A percentile compares a stretch with the other conserved stretches of the same genome.
These are phyloP conservation scores for Aplochiton taeniatus DNA, from an alignment of 2,797 vertebrate species.

Conservation along the genomic window DNA sequence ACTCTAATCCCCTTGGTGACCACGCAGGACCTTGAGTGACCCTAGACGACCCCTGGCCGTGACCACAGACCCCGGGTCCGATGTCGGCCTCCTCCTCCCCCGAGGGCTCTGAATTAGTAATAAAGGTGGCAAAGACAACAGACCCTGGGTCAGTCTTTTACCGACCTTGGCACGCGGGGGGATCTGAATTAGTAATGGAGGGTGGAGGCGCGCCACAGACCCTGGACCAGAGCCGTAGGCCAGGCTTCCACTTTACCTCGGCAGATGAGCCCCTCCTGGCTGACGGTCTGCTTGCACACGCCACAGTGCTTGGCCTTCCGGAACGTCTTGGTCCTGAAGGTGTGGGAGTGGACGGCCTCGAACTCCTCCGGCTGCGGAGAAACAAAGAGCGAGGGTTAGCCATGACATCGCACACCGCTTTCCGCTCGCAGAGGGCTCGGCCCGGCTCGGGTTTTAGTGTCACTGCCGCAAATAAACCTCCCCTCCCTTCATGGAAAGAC, in stretches of 20 bases:
- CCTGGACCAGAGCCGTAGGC: constrained; percentile 15
- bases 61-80: not conserved
- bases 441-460: too few relatives aligned
- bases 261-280: constrained; percentile 90
- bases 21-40: not conserved
- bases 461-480: not conserved
- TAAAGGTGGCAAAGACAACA: not conserved
- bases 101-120: not conserved
- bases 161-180: not conserved
- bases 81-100: too few relatives aligned
- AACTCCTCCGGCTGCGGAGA: constrained; percentile 88
- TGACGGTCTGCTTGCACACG: constrained; percentile 89
- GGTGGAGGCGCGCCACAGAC: not conserved
- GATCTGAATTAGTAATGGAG: not conserved
- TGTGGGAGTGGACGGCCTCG: constrained; percentile 86
- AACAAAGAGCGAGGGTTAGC: constrained; percentile 15
- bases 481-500: not conserved
- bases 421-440: too few relatives aligned
- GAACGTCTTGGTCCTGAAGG: constrained; percentile 92
- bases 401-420: too few relatives aligned
- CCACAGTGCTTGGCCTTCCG: constrained; percentile 92
- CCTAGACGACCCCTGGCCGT: not conserved
- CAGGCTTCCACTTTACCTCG: constrained; percentile 79
- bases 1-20: not conserved
- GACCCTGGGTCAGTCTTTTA: not conserved